Evolutionary conservation across 1,140 invertebrate species (phyloP).

Genomic region (Drosophila kurseongensis): DNA sequence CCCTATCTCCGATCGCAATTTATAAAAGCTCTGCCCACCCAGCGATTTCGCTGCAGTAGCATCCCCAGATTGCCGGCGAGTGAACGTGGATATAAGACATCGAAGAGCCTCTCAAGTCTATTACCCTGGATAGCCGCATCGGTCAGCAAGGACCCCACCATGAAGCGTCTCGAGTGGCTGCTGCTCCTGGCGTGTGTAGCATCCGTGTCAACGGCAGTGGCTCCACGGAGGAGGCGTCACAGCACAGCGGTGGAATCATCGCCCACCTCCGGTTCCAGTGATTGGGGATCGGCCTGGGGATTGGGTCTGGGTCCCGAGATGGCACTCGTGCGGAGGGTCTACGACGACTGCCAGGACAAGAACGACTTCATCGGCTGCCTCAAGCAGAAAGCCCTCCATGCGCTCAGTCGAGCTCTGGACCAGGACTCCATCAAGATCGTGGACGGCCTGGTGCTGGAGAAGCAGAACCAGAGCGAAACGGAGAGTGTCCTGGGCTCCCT

Average conservation of each 20-base stretch:
- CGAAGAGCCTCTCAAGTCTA: background rate
- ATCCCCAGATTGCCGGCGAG: conserved; percentile 56
- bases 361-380: conserved; percentile 86
- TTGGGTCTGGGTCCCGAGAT: conserved; percentile 81
- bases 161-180: conserved; percentile 66
- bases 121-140: conserved; percentile 15
- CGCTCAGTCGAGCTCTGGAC: conserved; percentile 86
- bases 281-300: conserved; percentile 56
- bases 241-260: conserved; percentile 10
- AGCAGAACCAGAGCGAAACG: conserved; percentile 85
- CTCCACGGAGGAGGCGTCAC: conserved; percentile 40
- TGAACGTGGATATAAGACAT: conserved; percentile 30
- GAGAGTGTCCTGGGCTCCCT: conserved; percentile 68
- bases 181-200: conserved; percentile 54
- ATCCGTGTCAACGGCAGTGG: conserved; percentile 31
- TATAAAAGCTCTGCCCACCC: conserved; percentile 72
- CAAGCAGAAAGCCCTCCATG: conserved; percentile 86
- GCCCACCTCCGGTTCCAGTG: conserved; percentile 14
- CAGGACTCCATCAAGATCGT: conserved; percentile 87
- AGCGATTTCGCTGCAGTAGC: conserved; percentile 80
- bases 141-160: conserved; percentile 19
- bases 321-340: conserved; percentile 85
- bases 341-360: conserved; percentile 87
- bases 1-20: conserved; percentile 53
- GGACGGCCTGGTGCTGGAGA: conserved; percentile 86